Conservation (phyloP, 2,797 vertebrate genomes). For the Bradypodion ventrale region DNA sequence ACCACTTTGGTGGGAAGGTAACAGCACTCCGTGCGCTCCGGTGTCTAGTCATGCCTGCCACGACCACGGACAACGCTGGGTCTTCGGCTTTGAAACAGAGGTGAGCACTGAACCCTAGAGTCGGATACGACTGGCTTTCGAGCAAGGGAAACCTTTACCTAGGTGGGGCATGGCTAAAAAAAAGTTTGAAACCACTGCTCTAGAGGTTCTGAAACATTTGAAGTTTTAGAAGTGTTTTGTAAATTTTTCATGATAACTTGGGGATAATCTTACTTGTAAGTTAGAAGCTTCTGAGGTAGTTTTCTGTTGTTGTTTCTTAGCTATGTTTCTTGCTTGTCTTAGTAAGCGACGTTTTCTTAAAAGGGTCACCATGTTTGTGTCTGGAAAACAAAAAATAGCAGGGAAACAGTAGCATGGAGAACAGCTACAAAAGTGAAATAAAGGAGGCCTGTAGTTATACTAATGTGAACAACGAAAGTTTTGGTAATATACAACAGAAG, state of each 20-base stretch:
- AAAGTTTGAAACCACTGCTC: too few relatives aligned
- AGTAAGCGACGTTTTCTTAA: conserved; percentile 14
- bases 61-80: too few relatives aligned
- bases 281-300: conserved; percentile 3
- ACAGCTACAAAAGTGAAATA: not conserved
- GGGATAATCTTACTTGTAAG: conserved; percentile 19
- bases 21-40: too few relatives aligned
- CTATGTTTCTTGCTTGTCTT: conserved; percentile 20
- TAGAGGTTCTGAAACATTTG: not conserved
- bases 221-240: not conserved
- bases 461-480: not conserved
- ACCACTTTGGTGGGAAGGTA: too few relatives aligned
- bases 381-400: conserved; percentile 27
- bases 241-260: not conserved
- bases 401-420: conserved; percentile 13
- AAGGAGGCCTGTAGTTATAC: not conserved
- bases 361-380: conserved; percentile 26
- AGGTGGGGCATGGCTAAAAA: too few relatives aligned
- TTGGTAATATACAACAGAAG: not conserved
- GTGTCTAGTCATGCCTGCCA: too few relatives aligned
- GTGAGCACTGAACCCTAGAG: too few relatives aligned
- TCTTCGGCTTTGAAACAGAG: too few relatives aligned
- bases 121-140: too few relatives aligned
- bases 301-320: conserved; percentile 15
- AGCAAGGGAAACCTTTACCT: too few relatives aligned